phyloP scores from a whole-genome alignment of 2,113 vertebrate species.

The Nibea albiflora region DNA sequence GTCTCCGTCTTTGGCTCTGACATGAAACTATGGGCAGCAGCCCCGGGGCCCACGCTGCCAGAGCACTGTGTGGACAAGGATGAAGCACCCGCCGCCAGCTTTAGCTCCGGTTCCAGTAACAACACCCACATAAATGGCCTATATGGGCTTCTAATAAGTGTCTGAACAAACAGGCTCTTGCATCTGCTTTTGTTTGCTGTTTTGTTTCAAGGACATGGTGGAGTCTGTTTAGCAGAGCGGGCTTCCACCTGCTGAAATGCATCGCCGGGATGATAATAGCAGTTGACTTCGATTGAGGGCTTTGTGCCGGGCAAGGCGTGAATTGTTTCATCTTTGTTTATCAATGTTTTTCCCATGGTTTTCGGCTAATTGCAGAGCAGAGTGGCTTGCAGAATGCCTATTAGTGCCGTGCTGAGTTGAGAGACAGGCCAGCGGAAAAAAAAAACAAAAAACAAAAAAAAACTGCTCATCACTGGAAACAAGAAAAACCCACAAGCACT shows the following conservation, averaged over 20 bases:
- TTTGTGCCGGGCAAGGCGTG: conserved; percentile 45
- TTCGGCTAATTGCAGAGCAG: conserved; percentile 69
- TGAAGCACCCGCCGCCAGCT: conserved; percentile 52
- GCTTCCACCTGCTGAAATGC: conserved; percentile 52
- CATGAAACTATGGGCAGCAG: conserved; percentile 68
- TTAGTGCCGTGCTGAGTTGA: conserved; percentile 64
- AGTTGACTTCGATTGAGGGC: conserved; percentile 49
- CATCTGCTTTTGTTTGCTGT: conserved; percentile 65
- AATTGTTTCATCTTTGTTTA: conserved; percentile 75
- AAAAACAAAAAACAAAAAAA: conserved; percentile 19
- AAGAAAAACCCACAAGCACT: conserved; percentile 36
- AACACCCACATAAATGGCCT: conserved; percentile 59
- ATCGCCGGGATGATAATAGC: conserved; percentile 43
- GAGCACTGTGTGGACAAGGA: conserved; percentile 58
- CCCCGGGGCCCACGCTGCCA: conserved; percentile 51
- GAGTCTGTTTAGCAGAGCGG: conserved; percentile 38
- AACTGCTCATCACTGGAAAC: conserved; percentile 35
- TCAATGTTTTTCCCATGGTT: conserved; percentile 62
- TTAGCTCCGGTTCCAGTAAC: conserved; percentile 55
- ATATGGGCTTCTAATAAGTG: conserved; percentile 64
- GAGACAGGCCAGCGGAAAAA: conserved; percentile 43
- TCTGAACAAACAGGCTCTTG: conserved; percentile 53
- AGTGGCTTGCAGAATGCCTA: conserved; percentile 58
- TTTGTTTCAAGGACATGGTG: conserved; percentile 51
- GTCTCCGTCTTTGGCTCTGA: conserved; percentile 63